These are phyloP conservation scores for Xestia rhomboidea DNA, from an alignment of 2,888 invertebrate genomes.

Conservation along the genomic window DNA sequence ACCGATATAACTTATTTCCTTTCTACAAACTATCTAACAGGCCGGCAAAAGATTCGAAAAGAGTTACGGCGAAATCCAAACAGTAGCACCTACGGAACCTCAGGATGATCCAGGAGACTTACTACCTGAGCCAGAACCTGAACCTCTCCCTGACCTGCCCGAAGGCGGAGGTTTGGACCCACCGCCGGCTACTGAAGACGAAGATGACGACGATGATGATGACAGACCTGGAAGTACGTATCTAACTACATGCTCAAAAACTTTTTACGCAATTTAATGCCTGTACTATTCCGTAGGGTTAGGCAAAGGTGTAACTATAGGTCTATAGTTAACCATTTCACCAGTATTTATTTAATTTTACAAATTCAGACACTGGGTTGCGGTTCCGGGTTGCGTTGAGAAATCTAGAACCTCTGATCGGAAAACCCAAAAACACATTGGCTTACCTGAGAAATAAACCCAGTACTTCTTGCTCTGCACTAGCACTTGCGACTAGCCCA, in stretches of 20 bases:
- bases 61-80: conserved; percentile 73
- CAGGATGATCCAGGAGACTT: conserved; percentile 49
- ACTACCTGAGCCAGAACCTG: conserved; percentile 26
- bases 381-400: no score
- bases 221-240: conserved; percentile 35
- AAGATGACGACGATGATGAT: conserved; percentile 40
- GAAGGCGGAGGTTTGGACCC: conserved; percentile 24
- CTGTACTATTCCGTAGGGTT: background rate
- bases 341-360: no score
- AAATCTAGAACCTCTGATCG: background rate
- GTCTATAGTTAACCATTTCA: no score
- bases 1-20: no score
- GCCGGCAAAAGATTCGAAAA: conserved; percentile 90
- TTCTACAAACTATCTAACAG: conserved; percentile 64
- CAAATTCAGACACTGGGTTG: background rate
- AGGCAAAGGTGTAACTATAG: background rate
- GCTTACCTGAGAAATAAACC: background rate
- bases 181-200: conserved; percentile 28
- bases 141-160: conserved; percentile 34
- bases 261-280: background rate
- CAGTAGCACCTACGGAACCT: conserved; percentile 17
- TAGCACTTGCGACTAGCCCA: background rate
- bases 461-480: background rate
- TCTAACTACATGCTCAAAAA: background rate
- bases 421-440: background rate